A percentile compares a stretch with the other conserved stretches of the same genome.
Conservation (phyloP, 2,113 vertebrate species). For the Blennius ocellaris region DNA sequence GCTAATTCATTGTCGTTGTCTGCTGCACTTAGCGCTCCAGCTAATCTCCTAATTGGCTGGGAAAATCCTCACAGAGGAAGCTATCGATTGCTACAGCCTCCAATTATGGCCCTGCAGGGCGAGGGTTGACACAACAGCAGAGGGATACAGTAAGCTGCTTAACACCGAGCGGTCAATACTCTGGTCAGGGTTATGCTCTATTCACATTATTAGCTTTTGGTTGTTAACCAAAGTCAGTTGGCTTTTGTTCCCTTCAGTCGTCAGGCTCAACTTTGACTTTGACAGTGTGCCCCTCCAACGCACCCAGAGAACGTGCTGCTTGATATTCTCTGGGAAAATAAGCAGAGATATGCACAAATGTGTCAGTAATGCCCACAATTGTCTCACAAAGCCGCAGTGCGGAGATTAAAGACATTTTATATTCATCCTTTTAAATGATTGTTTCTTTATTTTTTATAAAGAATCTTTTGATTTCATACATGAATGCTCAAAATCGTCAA, state of each 20-base stretch:
- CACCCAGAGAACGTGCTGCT: not conserved
- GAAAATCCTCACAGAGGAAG: conserved; percentile 80
- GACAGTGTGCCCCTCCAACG: not conserved
- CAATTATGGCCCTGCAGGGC: conserved; percentile 56
- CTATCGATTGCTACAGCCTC: conserved; percentile 75
- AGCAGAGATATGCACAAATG: conserved; percentile 11
- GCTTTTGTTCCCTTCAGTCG: conserved; percentile 9
- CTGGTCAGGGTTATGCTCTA: conserved; percentile 41
- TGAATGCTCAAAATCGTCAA: not conserved
- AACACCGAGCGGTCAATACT: conserved; percentile 59
- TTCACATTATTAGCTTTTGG: conserved; percentile 48
- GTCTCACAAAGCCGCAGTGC: not conserved
- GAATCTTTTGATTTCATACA: not conserved
- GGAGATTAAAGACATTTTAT: not conserved
- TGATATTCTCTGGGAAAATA: not conserved
- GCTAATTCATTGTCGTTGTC: conserved; percentile 68
- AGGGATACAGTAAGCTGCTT: conserved; percentile 72
- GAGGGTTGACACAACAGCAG: conserved; percentile 35
- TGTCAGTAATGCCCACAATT: not conserved
- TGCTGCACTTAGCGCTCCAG: conserved; percentile 69
- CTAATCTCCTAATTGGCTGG: conserved; percentile 82
- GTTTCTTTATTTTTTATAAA: not conserved
- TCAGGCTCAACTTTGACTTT: conserved; percentile 16
- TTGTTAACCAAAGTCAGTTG: conserved; percentile 24
- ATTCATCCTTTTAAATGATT: not conserved